Evolutionary conservation across 2,797 vertebrate genomes (phyloP).

Genomic region (Melopsittacus undulatus): DNA sequence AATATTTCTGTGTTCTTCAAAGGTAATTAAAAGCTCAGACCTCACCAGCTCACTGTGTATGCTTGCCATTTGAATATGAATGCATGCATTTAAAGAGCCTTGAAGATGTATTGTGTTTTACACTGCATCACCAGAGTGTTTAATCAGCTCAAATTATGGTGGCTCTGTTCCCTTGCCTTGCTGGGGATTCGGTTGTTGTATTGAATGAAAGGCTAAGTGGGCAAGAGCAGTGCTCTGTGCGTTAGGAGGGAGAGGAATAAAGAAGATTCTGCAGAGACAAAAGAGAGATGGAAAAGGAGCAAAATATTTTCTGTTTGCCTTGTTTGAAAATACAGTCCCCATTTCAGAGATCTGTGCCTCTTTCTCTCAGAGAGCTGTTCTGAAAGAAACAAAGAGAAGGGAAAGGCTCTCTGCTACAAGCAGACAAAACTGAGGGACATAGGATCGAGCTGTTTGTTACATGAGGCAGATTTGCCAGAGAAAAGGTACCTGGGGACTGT

Average conservation of each 20-base stretch:
- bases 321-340: not conserved
- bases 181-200: not conserved
- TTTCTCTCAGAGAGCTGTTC: not conserved
- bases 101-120: not conserved
- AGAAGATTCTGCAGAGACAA: not conserved
- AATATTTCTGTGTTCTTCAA: not conserved
- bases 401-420: not conserved
- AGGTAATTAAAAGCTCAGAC: not conserved
- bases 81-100: not conserved
- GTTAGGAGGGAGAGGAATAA: not conserved
- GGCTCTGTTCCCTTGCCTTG: not conserved
- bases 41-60: not conserved
- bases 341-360: not conserved
- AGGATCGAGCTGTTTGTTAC: not conserved
- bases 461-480: not conserved
- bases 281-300: not conserved
- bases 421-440: not conserved
- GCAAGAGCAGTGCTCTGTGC: not conserved
- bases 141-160: not conserved
- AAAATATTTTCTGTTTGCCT: not conserved
- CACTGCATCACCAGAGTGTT: not conserved
- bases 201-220: not conserved
- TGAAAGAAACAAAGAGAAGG: not conserved
- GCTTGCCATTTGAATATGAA: not conserved
- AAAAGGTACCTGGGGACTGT: fast-evolving